phyloP scores from a whole-genome alignment of 2,797 vertebrate genomes.

The Rhinoraja longicauda region DNA sequence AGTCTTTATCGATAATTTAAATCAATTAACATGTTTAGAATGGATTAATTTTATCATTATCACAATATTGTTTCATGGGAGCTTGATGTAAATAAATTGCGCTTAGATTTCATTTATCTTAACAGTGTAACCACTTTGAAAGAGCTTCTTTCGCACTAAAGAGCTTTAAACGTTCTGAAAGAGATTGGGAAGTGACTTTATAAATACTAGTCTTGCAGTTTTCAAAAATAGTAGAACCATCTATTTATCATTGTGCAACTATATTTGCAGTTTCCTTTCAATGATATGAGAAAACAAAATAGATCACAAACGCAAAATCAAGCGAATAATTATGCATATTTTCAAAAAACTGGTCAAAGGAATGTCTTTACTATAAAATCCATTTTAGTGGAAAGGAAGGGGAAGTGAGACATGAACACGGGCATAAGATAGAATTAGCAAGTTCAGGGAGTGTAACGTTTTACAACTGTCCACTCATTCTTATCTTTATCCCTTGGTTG shows the following conservation, averaged over 20 bases:
- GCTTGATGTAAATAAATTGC: too few species aligned
- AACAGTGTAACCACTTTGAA: too few species aligned
- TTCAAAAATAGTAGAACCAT: neutral
- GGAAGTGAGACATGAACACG: neutral
- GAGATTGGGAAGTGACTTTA: too few species aligned
- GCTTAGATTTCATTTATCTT: too few species aligned
- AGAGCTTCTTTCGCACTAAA: too few species aligned
- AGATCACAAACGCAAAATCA: neutral
- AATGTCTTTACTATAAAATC: neutral
- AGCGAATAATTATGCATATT: neutral
- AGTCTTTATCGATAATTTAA: too few species aligned
- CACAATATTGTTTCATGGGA: too few species aligned
- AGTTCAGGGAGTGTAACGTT: neutral
- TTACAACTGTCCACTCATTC: neutral
- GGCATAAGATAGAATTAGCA: neutral
- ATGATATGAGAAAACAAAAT: neutral
- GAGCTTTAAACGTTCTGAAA: too few species aligned
- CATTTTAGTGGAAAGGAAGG: neutral
- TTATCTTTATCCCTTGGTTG: neutral
- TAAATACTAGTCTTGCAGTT: too few species aligned
- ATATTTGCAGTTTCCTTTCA: neutral
- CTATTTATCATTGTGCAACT: neutral
- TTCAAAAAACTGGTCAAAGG: neutral
- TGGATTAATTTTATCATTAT: too few species aligned
- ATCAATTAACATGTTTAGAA: too few species aligned